Conservation (phyloP, 2,113 vertebrate genomes). For the Dryoscopus gambensis region DNA sequence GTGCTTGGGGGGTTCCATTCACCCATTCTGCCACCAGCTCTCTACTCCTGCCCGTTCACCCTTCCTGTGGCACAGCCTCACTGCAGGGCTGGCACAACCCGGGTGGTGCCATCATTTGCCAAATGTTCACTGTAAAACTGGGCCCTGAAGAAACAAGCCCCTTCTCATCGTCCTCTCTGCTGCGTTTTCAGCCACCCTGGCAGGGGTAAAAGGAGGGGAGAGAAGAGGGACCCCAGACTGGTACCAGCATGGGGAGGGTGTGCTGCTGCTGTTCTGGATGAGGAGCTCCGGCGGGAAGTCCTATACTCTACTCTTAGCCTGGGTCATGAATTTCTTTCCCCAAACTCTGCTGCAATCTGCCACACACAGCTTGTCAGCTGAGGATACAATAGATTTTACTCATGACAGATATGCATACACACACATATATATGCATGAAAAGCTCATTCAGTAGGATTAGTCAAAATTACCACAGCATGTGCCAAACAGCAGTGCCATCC, state of each 20-base stretch:
- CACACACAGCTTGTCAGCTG: neutral
- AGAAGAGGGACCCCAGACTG: neutral
- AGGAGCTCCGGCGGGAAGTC: neutral
- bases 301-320: neutral
- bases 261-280: neutral
- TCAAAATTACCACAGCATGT: neutral
- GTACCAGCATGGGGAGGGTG: neutral
- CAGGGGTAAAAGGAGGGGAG: neutral
- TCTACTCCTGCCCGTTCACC: rapidly evolving
- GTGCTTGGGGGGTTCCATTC: neutral
- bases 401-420: neutral
- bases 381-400: neutral
- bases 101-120: rapidly evolving
- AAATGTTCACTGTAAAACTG: neutral
- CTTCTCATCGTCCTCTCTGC: neutral
- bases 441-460: neutral
- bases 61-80: neutral
- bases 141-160: rapidly evolving
- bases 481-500: neutral
- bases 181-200: neutral
- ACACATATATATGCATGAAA: neutral
- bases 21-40: neutral
- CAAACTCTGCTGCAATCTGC: neutral
- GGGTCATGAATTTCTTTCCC: neutral
- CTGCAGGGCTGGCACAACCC: neutral